Percentiles rank a stretch among this genome's conserved stretches.
phyloP scores from a whole-genome alignment of 2,888 invertebrate genomes.

The Phengaris arion region DNA sequence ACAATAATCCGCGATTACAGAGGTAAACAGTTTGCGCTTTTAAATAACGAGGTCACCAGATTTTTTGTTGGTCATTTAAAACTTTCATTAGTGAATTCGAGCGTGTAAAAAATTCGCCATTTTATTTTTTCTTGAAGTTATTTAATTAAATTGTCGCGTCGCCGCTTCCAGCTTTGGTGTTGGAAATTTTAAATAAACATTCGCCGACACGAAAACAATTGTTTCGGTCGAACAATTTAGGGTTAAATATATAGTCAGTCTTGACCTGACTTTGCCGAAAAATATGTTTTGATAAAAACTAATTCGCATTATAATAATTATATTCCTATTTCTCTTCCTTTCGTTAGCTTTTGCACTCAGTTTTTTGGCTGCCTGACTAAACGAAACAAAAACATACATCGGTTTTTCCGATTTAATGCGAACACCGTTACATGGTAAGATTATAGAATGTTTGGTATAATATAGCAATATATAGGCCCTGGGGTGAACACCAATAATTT shows the following conservation, averaged over 20 bases:
- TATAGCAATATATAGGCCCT: too few species aligned
- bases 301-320: too few species aligned
- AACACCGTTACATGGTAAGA: too few species aligned
- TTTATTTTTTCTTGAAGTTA: slow-evolving; percentile 60
- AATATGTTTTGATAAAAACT: slow-evolving; percentile 26
- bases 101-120: slow-evolving; percentile 58
- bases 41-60: slow-evolving; percentile 69
- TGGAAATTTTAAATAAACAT: slow-evolving; percentile 27
- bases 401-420: too few species aligned
- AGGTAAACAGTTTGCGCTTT: slow-evolving; percentile 54
- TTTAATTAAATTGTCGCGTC: slow-evolving; percentile 50
- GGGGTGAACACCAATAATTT: too few species aligned
- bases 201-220: slow-evolving; percentile 8
- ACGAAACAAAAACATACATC: too few species aligned
- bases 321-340: too few species aligned
- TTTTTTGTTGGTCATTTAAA: slow-evolving; percentile 73
- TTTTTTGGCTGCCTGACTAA: too few species aligned
- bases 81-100: slow-evolving; percentile 76
- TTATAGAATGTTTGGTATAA: too few species aligned
- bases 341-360: too few species aligned
- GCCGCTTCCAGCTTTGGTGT: slow-evolving; percentile 16
- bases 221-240: slow-evolving; percentile 13
- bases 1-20: slow-evolving; percentile 37
- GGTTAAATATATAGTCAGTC: background rate
- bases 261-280: slow-evolving; percentile 32